Evolutionary conservation across 92 coral and sea anemone species (phyloP).

Genomic region (Zoanthus sociatus): DNA sequence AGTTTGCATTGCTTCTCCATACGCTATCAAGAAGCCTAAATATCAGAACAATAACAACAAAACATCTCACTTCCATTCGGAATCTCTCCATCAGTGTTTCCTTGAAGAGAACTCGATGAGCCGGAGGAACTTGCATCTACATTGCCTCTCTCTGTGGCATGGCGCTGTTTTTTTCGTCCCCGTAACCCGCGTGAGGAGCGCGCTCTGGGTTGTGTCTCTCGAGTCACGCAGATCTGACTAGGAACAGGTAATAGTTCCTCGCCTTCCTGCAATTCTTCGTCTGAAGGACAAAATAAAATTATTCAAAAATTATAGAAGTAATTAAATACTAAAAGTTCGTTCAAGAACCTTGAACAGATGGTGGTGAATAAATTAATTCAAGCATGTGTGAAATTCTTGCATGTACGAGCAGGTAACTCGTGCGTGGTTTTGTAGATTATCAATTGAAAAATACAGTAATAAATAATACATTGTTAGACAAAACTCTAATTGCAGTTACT

Average conservation of each 20-base stretch:
- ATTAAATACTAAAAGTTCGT: neutral
- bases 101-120: slow-evolving; percentile 25
- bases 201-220: neutral
- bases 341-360: neutral
- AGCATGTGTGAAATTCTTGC: too few species aligned
- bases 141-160: neutral
- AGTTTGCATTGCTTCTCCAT: too few species aligned
- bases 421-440: too few species aligned
- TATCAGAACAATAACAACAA: neutral
- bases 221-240: neutral
- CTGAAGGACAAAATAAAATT: neutral
- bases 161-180: neutral
- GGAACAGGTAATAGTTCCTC: neutral
- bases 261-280: neutral
- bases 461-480: too few species aligned
- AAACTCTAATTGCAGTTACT: too few species aligned
- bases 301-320: neutral
- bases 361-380: too few species aligned
- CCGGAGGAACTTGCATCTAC: slow-evolving; percentile 11
- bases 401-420: too few species aligned
- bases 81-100: neutral
- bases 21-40: too few species aligned
- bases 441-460: too few species aligned
- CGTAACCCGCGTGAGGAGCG: slow-evolving; percentile 5
- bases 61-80: neutral